A percentile compares a stretch with the other conserved stretches of the same genome.
Evolutionary conservation across 2,797 vertebrate species (phyloP).

Genomic region (Coendou prehensilis): DNA sequence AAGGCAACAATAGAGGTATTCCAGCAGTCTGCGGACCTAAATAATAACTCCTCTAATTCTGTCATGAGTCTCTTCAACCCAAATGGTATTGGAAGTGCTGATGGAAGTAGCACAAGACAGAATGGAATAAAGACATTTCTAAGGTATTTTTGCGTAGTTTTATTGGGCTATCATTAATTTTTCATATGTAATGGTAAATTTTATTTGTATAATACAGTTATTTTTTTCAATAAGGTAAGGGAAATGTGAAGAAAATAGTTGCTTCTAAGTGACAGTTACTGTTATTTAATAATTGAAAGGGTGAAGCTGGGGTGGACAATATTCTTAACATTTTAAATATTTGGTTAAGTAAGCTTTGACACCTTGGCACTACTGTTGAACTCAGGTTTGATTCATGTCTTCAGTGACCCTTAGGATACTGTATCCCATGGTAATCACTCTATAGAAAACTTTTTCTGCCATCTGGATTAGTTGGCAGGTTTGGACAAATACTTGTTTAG

Average conservation of each 20-base stretch:
- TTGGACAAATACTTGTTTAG: background rate
- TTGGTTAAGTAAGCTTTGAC: no score
- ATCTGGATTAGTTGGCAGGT: background rate
- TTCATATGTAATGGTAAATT: background rate
- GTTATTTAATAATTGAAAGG: conserved; percentile 25
- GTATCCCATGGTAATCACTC: background rate
- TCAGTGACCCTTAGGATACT: background rate
- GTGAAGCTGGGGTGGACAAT: background rate
- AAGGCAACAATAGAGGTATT: conserved; percentile 91
- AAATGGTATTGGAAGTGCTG: conserved; percentile 84
- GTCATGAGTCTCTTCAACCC: conserved; percentile 88
- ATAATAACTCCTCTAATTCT: conserved; percentile 86
- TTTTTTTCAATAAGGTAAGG: conserved; percentile 52
- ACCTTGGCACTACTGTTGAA: background rate
- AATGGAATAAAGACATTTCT: conserved; percentile 90
- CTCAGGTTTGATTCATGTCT: background rate
- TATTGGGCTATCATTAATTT: background rate
- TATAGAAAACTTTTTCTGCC: background rate
- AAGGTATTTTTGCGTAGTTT: conserved; percentile 86
- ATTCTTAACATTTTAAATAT: background rate
- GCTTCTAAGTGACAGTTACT: conserved; percentile 39
- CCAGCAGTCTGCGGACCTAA: conserved; percentile 90
- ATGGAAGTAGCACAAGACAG: conserved; percentile 86
- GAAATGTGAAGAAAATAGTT: conserved; percentile 59
- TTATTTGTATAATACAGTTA: conserved; percentile 49